Evolutionary conservation across 2,888 invertebrate genomes (phyloP).

Genomic region (Drosophila leonis): DNA sequence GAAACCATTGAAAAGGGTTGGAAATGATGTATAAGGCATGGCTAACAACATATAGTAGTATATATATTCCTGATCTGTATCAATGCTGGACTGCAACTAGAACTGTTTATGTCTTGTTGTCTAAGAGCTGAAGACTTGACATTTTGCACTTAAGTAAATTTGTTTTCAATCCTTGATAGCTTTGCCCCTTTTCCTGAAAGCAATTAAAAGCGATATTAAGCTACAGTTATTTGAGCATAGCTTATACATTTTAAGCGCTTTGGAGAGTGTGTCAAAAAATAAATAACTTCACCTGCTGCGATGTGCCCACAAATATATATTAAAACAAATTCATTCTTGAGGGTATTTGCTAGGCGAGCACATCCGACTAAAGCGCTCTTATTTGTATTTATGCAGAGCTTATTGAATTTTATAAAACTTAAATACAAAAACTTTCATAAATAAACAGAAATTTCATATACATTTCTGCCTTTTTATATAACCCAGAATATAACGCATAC

Average conservation of each 20-base stretch:
- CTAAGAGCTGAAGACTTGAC: background rate
- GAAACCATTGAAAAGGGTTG: background rate
- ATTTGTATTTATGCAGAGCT: background rate
- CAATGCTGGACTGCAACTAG: no score
- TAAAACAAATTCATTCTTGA: background rate
- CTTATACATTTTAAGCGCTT: no score
- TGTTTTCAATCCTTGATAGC: background rate
- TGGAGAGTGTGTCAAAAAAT: no score
- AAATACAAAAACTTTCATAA: background rate
- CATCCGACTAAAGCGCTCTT: background rate
- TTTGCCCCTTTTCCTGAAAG: background rate
- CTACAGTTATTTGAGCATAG: no score
- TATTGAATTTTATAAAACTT: background rate
- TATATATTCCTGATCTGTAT: background rate
- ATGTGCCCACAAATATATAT: background rate
- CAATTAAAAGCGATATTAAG: background rate
- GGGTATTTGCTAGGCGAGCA: background rate
- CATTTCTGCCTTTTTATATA: background rate
- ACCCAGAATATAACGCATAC: background rate
- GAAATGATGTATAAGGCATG: background rate
- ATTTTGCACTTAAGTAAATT: background rate
- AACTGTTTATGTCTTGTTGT: background rate
- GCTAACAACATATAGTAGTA: background rate
- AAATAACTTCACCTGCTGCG: no score
- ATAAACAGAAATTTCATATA: background rate